These are phyloP conservation scores for Bombus consobrinus DNA, from an alignment of 1,140 invertebrate species.

Conservation along the genomic window DNA sequence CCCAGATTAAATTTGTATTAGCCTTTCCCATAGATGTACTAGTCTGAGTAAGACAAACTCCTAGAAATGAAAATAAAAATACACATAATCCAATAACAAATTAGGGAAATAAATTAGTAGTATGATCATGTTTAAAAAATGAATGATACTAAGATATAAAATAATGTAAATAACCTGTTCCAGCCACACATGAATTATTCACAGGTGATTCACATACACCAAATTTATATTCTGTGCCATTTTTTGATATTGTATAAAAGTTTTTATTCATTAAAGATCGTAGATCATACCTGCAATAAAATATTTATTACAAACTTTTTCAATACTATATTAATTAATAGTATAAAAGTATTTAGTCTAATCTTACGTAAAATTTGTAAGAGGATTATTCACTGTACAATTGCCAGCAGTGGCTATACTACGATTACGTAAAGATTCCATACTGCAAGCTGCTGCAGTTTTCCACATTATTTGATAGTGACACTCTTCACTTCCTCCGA, in stretches of 20 bases:
- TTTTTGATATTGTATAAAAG: conserved; percentile 38
- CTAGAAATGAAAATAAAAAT: conserved; percentile 59
- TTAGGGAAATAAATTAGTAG: background rate
- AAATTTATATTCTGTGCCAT: conserved; percentile 65
- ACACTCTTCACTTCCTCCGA: conserved; percentile 67
- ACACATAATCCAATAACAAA: background rate
- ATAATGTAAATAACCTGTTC: conserved; percentile 62
- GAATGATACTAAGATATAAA: conserved; percentile 13
- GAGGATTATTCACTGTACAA: conserved; percentile 73
- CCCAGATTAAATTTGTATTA: conserved; percentile 81
- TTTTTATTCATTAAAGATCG: conserved; percentile 59
- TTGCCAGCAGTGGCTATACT: conserved; percentile 62
- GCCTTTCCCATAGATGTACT: conserved; percentile 77
- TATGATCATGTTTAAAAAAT: background rate
- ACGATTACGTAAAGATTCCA: conserved; percentile 69
- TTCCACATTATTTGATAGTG: conserved; percentile 74
- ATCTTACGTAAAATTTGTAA: conserved; percentile 72
- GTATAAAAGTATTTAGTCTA: conserved; percentile 16
- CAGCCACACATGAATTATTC: conserved; percentile 57
- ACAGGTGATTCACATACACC: conserved; percentile 69
- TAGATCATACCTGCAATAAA: conserved; percentile 71
- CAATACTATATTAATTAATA: background rate
- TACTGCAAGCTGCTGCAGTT: conserved; percentile 70
- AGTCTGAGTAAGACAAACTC: conserved; percentile 68
- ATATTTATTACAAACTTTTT: conserved; percentile 28